These are phyloP conservation scores for Motacilla alba DNA, from an alignment of 2,113 vertebrate species.

Conservation along the genomic window DNA sequence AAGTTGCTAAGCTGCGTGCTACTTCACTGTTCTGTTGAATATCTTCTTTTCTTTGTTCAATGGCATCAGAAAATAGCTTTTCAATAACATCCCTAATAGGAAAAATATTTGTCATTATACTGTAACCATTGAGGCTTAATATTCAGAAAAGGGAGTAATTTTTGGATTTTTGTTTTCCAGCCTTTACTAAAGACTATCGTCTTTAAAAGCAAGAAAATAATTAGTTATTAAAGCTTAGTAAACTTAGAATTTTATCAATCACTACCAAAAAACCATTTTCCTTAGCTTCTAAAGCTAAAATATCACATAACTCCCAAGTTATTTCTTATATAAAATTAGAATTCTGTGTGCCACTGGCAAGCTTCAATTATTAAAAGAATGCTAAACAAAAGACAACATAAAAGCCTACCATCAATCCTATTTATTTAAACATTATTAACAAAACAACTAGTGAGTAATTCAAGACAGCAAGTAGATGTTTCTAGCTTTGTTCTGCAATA, in stretches of 20 bases:
- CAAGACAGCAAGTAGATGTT: neutral
- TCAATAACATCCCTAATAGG: conserved; percentile 85
- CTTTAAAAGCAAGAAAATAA: neutral
- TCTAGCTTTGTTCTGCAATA: neutral
- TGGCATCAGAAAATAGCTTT: conserved; percentile 84
- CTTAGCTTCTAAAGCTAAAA: neutral
- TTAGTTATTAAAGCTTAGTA: neutral
- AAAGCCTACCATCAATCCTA: neutral
- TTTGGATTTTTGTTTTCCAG: neutral
- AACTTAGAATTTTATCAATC: neutral
- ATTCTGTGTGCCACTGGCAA: neutral
- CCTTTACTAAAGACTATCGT: neutral
- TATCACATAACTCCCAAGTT: neutral
- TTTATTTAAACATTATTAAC: neutral
- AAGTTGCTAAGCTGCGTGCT: conserved; percentile 79
- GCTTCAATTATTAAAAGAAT: neutral
- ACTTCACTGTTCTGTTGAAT: conserved; percentile 79
- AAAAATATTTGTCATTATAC: conserved; percentile 15
- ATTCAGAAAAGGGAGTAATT: neutral
- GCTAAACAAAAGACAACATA: neutral
- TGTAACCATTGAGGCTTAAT: neutral
- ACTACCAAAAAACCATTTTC: neutral
- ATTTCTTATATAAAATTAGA: neutral
- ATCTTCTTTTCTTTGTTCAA: conserved; percentile 79
- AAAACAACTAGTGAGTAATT: neutral